A percentile compares a stretch with the other conserved stretches of the same genome.
phyloP scores from a whole-genome alignment of 2,797 vertebrate genomes.

The Typhlichthys subterraneus region DNA sequence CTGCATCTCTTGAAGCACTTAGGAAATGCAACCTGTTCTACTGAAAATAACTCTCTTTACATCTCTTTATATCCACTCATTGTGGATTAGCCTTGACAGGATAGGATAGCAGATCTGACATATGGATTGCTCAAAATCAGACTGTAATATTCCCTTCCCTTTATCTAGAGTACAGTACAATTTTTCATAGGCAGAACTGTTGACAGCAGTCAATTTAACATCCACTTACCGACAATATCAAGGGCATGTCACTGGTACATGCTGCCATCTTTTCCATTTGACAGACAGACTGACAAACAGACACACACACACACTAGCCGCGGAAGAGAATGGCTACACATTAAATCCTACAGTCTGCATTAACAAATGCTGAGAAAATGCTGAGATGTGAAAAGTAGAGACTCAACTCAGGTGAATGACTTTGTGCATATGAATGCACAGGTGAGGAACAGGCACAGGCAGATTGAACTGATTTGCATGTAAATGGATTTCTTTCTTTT shows the following conservation, averaged over 20 bases:
- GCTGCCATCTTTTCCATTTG: conserved; percentile 75
- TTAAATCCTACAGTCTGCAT: conserved; percentile 74
- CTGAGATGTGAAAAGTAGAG: conserved; percentile 70
- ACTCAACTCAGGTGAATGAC: conserved; percentile 73
- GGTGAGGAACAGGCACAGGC: conserved; percentile 70
- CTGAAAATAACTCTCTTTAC: conserved; percentile 69
- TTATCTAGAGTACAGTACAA: conserved; percentile 73
- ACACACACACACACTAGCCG: conserved; percentile 56
- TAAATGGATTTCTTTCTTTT: conserved; percentile 78
- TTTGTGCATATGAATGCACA: conserved; percentile 77
- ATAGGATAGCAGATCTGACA: conserved; percentile 70
- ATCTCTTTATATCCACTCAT: conserved; percentile 72
- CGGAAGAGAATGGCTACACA: conserved; percentile 66
- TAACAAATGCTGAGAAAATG: conserved; percentile 64
- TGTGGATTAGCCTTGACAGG: conserved; percentile 65
- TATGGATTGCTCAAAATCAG: conserved; percentile 75
- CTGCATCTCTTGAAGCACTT: conserved; percentile 26
- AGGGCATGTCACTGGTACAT: conserved; percentile 78
- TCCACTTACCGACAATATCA: conserved; percentile 77
- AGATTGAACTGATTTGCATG: conserved; percentile 82
- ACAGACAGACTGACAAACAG: conserved; percentile 60
- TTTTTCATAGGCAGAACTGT: conserved; percentile 70
- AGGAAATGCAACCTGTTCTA: conserved; percentile 37
- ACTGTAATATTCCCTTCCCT: conserved; percentile 73
- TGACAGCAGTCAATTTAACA: conserved; percentile 71